Conservation (phyloP, 2,113 vertebrate species). For the Microcebus griseorufus region DNA sequence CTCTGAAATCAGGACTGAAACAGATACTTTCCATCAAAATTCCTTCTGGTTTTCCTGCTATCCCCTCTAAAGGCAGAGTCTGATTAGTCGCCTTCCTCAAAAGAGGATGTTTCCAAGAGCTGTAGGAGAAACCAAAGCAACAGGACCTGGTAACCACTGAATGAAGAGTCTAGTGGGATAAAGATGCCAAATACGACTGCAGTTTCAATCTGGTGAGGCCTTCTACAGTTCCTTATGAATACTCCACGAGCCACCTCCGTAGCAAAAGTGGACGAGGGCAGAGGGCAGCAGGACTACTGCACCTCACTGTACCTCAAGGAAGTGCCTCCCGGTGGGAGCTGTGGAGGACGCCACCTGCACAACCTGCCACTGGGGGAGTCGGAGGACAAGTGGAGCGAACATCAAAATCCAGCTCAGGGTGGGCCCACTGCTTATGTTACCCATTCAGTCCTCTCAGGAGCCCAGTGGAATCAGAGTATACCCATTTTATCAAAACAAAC, state of each 20-base stretch:
- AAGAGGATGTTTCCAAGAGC: not conserved
- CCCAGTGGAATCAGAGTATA: not conserved
- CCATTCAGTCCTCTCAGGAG: not conserved
- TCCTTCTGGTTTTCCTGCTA: not conserved
- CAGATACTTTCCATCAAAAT: not conserved
- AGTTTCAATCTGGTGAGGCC: not conserved
- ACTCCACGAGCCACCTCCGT: not conserved
- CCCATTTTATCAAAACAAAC: not conserved
- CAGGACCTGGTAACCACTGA: not conserved
- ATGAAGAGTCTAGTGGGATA: not conserved
- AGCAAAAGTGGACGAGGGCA: not conserved
- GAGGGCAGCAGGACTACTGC: not conserved
- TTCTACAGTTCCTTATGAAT: not conserved
- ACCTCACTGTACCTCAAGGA: not conserved
- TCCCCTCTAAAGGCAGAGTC: not conserved
- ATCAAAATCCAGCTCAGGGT: not conserved
- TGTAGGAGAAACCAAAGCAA: not conserved
- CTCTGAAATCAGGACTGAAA: not conserved
- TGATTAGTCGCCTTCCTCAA: not conserved
- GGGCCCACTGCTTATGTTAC: not conserved
- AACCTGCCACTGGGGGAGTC: no score
- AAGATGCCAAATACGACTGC: not conserved
- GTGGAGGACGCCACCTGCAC: not conserved
- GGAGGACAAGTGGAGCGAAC: not conserved
- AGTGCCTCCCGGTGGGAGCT: not conserved